phyloP scores from a whole-genome alignment of 2,888 invertebrate genomes.

The Troides helena region DNA sequence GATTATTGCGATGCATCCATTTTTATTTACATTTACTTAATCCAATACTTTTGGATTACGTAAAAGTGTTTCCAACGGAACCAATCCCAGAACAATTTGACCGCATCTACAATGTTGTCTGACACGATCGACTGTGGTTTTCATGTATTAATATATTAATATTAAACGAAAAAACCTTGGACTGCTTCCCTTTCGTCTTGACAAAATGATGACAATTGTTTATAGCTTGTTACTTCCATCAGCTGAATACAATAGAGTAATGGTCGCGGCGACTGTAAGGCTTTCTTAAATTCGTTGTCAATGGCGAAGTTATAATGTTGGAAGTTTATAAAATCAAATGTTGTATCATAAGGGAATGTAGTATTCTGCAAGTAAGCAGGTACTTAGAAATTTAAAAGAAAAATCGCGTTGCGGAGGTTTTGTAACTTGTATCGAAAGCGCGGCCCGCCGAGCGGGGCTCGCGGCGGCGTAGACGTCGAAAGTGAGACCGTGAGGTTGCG shows the following conservation, averaged over 20 bases:
- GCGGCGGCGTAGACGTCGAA: conserved; percentile 65
- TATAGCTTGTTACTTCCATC: conserved; percentile 65
- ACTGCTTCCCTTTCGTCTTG: conserved; percentile 74
- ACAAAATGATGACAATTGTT: conserved; percentile 76
- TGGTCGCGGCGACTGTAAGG: conserved; percentile 55
- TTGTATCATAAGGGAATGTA: background rate
- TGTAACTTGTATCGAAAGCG: conserved; percentile 74
- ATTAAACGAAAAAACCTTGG: conserved; percentile 77
- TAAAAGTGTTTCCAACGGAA: conserved; percentile 60
- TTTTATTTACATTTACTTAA: conserved; percentile 48
- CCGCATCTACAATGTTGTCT: conserved; percentile 62
- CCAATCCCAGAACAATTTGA: conserved; percentile 55
- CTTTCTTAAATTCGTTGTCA: conserved; percentile 35
- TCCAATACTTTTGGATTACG: conserved; percentile 38
- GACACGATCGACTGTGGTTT: conserved; percentile 70
- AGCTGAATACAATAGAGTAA: conserved; percentile 40
- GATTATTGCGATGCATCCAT: background rate
- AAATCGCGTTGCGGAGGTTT: conserved; percentile 72
- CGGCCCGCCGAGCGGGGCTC: conserved; percentile 59
- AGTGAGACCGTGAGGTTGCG: conserved; percentile 78
- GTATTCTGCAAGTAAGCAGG: conserved; percentile 12
- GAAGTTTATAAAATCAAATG: background rate
- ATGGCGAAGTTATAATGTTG: background rate
- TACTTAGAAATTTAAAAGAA: conserved; percentile 65
- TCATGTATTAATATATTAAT: conserved; percentile 57